Evolutionary conservation across 1,140 invertebrate genomes (phyloP).

Genomic region (Aphidius ervi): DNA sequence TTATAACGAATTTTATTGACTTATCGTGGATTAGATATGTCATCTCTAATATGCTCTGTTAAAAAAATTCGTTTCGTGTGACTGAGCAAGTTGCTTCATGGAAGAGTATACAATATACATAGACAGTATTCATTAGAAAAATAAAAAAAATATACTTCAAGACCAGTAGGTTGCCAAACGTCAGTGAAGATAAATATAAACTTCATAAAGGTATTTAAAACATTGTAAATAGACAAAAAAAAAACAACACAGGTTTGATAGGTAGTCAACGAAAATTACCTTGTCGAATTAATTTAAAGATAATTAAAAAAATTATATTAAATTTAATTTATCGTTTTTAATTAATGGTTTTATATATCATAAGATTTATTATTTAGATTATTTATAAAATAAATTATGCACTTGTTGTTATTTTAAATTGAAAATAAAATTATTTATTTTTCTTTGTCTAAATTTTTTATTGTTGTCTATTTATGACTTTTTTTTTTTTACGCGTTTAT

Average conservation of each 20-base stretch:
- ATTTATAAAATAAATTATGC: too few relatives aligned
- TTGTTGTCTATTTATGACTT: too few relatives aligned
- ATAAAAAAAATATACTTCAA: constrained; percentile 5
- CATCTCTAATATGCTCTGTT: constrained; percentile 16
- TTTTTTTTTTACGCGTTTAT: too few relatives aligned
- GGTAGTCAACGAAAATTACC: too few relatives aligned
- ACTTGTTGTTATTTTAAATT: too few relatives aligned
- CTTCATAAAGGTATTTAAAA: too few relatives aligned
- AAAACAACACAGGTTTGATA: too few relatives aligned
- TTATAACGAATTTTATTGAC: constrained; percentile 16
- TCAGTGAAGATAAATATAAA: constrained; percentile 26
- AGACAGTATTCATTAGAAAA: constrained; percentile 21
- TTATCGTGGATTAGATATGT: constrained; percentile 21
- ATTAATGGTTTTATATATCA: constrained; percentile 7
- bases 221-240: too few relatives aligned
- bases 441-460: too few relatives aligned
- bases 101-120: constrained; percentile 19
- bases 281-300: too few relatives aligned
- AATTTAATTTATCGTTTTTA: constrained; percentile 16
- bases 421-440: too few relatives aligned
- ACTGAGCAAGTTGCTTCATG: constrained; percentile 22
- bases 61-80: constrained; percentile 20
- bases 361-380: too few relatives aligned
- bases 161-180: constrained; percentile 35
- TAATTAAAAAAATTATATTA: not conserved